These are phyloP conservation scores for Labrus mixtus DNA, from an alignment of 2,113 vertebrate genomes.

Conservation along the genomic window DNA sequence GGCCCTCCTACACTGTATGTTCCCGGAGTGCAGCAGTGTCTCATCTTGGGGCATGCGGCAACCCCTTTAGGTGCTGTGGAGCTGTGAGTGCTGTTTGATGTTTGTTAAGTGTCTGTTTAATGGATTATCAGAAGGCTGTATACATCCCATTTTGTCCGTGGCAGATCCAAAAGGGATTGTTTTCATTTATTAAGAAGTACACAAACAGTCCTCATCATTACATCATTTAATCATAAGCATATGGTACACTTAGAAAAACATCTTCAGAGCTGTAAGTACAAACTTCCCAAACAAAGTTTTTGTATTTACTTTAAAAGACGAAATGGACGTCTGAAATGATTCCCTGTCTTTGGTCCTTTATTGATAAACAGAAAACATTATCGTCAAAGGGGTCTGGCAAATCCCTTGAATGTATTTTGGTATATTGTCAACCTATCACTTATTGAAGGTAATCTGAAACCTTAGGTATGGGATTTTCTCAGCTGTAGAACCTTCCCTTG, in stretches of 20 bases:
- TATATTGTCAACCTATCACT: not conserved
- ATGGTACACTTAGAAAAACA: conserved; percentile 39
- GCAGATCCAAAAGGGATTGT: conserved; percentile 7
- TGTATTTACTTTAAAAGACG: conserved; percentile 3
- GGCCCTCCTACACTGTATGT: conserved; percentile 26
- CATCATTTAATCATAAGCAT: conserved; percentile 53
- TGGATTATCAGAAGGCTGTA: conserved; percentile 2
- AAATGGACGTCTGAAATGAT: not conserved
- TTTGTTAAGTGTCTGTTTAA: not conserved
- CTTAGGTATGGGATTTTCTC: conserved; percentile 26
- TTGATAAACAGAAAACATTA: conserved; percentile 22
- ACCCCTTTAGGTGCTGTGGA: conserved; percentile 27
- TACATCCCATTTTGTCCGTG: conserved; percentile 9
- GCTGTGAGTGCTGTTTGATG: not conserved
- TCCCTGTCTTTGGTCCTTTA: too few relatives aligned
- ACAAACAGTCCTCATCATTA: conserved; percentile 43
- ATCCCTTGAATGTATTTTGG: conserved; percentile 25
- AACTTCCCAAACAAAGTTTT: conserved; percentile 1
- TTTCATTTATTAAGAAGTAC: conserved; percentile 39
- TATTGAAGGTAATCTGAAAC: conserved; percentile 30
- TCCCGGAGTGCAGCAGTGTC: not conserved
- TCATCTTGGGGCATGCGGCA: conserved; percentile 9
- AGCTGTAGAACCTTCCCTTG: not conserved
- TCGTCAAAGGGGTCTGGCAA: not conserved
- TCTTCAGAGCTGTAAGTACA: conserved; percentile 16